Evolutionary conservation across 1,140 invertebrate genomes (phyloP).

Genomic region (Pseudomyrmex flavicornis): DNA sequence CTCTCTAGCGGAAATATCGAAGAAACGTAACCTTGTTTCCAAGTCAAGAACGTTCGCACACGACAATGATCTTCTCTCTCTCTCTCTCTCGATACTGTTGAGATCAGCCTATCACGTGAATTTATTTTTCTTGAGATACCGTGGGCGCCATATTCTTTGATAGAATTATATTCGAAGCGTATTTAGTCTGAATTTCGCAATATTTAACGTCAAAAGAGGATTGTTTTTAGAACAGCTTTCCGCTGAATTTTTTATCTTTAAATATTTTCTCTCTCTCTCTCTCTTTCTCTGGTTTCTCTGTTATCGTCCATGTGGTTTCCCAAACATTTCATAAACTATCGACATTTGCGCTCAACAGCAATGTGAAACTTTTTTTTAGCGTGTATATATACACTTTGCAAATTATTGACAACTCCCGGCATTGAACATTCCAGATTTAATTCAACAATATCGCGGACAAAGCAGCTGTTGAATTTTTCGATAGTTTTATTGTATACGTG

Average conservation of each 20-base stretch:
- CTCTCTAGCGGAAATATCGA: background rate
- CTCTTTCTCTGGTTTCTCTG: no score
- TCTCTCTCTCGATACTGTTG: no score
- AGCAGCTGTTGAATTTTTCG: conserved; percentile 45
- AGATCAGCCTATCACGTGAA: no score
- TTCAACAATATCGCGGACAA: conserved; percentile 21
- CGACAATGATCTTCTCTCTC: background rate
- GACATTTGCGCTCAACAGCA: background rate
- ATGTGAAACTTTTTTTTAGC: conserved; percentile 22
- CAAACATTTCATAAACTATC: conserved; percentile 20
- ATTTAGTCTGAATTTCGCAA: background rate
- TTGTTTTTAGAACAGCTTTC: background rate
- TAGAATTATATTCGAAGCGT: background rate
- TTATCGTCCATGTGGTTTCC: background rate
- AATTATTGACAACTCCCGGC: conserved; percentile 29
- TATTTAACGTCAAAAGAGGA: conserved; percentile 10
- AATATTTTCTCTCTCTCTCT: background rate
- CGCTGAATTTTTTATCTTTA: conserved; percentile 3
- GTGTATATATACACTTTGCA: background rate
- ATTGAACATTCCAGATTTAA: conserved; percentile 46
- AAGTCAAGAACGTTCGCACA: background rate
- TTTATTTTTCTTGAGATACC: no score
- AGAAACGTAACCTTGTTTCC: no score
- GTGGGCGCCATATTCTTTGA: no score
- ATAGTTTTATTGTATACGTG: conserved; percentile 1